These are phyloP conservation scores for Talpa occidentalis DNA, from an alignment of 2,113 vertebrate genomes.

Conservation along the genomic window DNA sequence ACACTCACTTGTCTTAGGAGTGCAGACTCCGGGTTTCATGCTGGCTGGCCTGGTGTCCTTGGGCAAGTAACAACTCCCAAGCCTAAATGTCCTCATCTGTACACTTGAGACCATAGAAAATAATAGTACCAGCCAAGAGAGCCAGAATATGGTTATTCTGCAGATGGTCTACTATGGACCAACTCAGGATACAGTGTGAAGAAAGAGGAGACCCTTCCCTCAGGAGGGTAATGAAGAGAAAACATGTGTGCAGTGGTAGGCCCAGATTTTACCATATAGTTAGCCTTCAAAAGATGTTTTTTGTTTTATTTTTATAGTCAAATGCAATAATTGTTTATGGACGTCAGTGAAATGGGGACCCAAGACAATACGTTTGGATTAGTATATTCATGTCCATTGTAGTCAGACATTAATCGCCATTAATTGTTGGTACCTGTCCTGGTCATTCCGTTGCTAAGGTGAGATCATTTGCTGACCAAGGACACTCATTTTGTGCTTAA, in stretches of 20 bases:
- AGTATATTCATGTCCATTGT: background rate
- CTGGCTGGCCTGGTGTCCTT: background rate
- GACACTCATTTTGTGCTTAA: conserved; percentile 35
- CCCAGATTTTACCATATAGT: background rate
- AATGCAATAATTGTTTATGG: background rate
- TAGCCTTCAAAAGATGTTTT: background rate
- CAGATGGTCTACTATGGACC: background rate
- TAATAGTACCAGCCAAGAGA: background rate
- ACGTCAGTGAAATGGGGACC: background rate
- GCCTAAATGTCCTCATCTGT: background rate
- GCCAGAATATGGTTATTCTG: background rate
- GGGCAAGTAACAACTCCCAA: background rate
- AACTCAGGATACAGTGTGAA: background rate
- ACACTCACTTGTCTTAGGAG: background rate
- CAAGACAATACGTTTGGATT: background rate
- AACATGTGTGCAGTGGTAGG: background rate
- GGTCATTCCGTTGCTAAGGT: background rate
- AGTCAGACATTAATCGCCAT: background rate
- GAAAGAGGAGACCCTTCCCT: background rate
- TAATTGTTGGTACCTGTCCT: background rate
- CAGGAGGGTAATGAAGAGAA: background rate
- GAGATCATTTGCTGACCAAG: background rate
- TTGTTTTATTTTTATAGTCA: background rate
- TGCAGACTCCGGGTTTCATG: background rate
- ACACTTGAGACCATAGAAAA: background rate